Percentiles rank a stretch among this genome's conserved stretches.
Evolutionary conservation across 2,888 invertebrate species (phyloP).

Genomic region (Petrolisthes manimaculis): DNA sequence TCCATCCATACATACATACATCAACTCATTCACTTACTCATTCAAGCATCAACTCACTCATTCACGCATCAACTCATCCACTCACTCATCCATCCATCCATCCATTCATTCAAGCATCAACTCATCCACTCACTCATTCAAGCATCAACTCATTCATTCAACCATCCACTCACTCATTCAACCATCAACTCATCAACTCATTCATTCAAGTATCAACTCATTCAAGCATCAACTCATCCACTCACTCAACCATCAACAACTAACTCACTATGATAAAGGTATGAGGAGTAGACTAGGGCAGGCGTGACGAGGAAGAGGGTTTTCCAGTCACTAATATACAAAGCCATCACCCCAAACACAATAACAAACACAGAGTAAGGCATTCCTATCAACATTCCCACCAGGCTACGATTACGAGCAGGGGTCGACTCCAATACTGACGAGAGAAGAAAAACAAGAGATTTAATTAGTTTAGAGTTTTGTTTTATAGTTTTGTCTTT

Average conservation of each 20-base stretch:
- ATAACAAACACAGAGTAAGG: constrained; percentile 25
- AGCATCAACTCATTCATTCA: constrained; percentile 1
- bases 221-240: neutral
- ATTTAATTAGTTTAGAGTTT: too few relatives aligned
- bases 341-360: neutral
- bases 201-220: neutral
- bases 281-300: constrained; percentile 27
- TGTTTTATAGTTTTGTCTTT: too few relatives aligned
- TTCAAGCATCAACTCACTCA: neutral
- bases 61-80: neutral
- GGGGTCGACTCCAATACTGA: constrained; percentile 42
- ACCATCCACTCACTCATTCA: neutral
- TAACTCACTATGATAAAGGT: constrained; percentile 46
- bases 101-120: constrained; percentile 9
- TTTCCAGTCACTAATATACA: constrained; percentile 36
- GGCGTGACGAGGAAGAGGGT: constrained; percentile 13
- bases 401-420: constrained; percentile 16
- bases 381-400: constrained; percentile 41
- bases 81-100: neutral
- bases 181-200: constrained; percentile 7
- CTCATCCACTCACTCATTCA: constrained; percentile 10
- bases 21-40: neutral
- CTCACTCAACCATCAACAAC: neutral
- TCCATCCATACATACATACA: too few relatives aligned
- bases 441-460: neutral